Evolutionary conservation across 2,888 invertebrate species (phyloP).

Genomic region (Hartigia nigra): DNA sequence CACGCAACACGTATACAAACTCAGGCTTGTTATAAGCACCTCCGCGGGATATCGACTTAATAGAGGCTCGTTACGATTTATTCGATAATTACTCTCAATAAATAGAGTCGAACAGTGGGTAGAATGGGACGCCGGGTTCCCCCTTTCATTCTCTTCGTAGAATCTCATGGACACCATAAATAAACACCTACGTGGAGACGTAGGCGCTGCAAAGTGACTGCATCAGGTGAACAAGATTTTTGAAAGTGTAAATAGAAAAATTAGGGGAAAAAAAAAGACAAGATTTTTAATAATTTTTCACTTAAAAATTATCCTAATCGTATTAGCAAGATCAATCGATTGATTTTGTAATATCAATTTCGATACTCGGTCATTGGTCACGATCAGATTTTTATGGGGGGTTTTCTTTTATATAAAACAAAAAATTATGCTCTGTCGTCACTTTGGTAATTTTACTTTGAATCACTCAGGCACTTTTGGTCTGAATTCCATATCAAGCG

Average conservation of each 20-base stretch:
- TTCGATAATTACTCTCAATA: neutral
- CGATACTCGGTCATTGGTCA: rapidly evolving
- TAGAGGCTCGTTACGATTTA: neutral
- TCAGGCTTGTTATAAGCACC: neutral
- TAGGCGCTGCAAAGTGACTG: neutral
- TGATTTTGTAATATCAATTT: too few relatives aligned
- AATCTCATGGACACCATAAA: neutral
- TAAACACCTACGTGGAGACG: neutral
- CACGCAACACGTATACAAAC: too few relatives aligned
- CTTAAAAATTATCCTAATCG: neutral
- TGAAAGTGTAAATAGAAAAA: neutral
- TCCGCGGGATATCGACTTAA: neutral
- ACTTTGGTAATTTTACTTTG: too few relatives aligned
- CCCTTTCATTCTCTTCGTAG: neutral
- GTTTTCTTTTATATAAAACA: too few relatives aligned
- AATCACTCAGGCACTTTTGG: neutral
- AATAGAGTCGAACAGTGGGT: neutral
- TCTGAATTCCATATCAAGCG: neutral
- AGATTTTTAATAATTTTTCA: neutral
- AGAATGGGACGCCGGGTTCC: neutral
- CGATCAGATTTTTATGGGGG: neutral
- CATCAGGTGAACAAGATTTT: neutral
- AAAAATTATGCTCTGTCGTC: too few relatives aligned
- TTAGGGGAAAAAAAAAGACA: too few relatives aligned
- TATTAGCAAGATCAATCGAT: too few relatives aligned